Base-by-base conservation (phyloP, 2,113 vertebrate genomes). In the Hippocampus mohnikei region DNA sequence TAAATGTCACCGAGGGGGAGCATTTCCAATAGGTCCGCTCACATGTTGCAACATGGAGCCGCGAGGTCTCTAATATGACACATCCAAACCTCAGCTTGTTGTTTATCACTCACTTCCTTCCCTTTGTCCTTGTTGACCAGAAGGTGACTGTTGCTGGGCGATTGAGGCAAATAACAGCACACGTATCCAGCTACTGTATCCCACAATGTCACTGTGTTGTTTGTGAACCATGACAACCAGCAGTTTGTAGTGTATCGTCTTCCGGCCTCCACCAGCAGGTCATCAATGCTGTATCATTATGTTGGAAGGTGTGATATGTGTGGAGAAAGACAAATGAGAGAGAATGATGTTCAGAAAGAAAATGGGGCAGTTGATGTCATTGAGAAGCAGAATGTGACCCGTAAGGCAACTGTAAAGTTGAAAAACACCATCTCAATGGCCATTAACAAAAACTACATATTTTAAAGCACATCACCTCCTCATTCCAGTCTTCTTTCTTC, bases 141-240 rank as follows among this genome's bases (percentile, higher is more conserved):
- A 25, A 23, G 50, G n/a, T 69, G 68, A 71, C 69, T 71, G 59
- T 56, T 67, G 67, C 70, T 23, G 23, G 85, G 79, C 73, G 59
- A 68, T 33, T 67, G 66, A 7, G 33, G 50, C 72, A 72, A 73
- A 85, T 65, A 78, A 58, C 33, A 63, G 82, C 86, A 77, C 60
- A 44, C 12, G 29, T 66, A 67, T n/a, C n/a, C 77, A 81, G 58
- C 68, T 59, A 29, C 15, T 33, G 58, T 29, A 61, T 69, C 72
- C 81, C 67, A 74, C 33, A n/a, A 55, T 42, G 23, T 58, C 20
- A 59, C 60, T 90, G 89, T 92, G 90, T 92, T 92, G 85, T 42
- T 77, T 85, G 40, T 75, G 80, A 66, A 20, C 80, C 87, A 90
- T 90, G 81, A 89, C 67, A 87, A 93, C 91, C 4, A 46, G 73